Evolutionary conservation across 2,797 vertebrate species (phyloP).

Genomic region (Columba guinea): DNA sequence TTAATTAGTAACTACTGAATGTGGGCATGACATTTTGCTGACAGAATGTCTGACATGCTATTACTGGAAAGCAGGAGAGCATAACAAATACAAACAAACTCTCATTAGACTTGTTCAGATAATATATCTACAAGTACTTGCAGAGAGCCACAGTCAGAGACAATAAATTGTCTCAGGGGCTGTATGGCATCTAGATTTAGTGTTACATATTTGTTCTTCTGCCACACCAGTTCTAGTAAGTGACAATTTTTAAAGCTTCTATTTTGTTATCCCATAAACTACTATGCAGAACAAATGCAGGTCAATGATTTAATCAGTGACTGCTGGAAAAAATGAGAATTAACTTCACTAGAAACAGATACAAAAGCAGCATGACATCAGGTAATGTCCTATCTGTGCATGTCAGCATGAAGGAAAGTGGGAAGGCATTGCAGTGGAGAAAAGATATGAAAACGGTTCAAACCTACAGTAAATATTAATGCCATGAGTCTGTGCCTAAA

Average conservation of each 20-base stretch:
- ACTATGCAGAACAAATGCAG: not conserved
- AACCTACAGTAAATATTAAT: not conserved
- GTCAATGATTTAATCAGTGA: not conserved
- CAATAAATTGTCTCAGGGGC: not conserved
- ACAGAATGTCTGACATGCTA: not conserved
- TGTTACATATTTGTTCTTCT: not conserved
- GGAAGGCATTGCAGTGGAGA: not conserved
- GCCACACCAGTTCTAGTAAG: not conserved
- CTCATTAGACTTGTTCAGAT: not conserved
- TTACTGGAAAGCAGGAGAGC: not conserved
- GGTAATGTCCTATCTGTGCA: not conserved
- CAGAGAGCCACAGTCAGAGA: not conserved
- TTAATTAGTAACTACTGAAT: conserved; percentile 10
- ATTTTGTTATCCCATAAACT: not conserved
- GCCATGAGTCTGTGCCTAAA: not conserved
- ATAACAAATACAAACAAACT: not conserved
- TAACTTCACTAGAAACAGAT: not conserved
- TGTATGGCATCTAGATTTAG: not conserved
- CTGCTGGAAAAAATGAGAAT: not conserved
- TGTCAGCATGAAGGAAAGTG: not conserved
- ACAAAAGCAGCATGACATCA: not conserved
- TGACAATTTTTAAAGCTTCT: not conserved
- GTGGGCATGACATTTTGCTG: not conserved
- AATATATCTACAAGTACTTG: not conserved
- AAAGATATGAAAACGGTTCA: not conserved